Conservation (phyloP, 2,113 vertebrate species). For the Rhinolophus sinicus region DNA sequence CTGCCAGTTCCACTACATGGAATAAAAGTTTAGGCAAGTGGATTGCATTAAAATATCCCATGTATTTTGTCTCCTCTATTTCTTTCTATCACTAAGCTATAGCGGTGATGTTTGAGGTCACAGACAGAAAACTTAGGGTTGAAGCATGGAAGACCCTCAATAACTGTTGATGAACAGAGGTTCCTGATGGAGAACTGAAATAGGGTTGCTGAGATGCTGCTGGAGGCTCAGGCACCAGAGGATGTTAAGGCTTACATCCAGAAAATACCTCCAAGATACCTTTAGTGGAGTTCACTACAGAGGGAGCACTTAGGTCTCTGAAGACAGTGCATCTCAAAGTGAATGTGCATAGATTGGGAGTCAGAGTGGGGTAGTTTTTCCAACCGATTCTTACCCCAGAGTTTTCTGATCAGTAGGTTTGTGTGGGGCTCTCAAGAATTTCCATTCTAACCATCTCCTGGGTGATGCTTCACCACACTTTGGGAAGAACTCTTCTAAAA, state of each 20-base stretch:
- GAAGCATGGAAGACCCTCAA: neutral
- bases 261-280: neutral
- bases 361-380: neutral
- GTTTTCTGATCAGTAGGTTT: neutral
- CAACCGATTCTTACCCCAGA: neutral
- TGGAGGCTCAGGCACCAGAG: neutral
- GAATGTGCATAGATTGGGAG: neutral
- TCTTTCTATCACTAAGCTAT: neutral
- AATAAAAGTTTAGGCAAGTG: neutral
- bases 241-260: neutral
- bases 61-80: neutral
- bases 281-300: neutral
- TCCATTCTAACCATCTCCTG: neutral
- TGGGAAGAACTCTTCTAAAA: neutral
- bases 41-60: neutral
- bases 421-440: neutral
- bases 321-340: neutral
- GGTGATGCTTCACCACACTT: neutral
- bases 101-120: neutral
- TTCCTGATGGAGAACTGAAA: neutral
- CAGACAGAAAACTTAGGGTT: neutral
- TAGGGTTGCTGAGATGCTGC: neutral
- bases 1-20: too few species aligned
- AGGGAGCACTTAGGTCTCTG: neutral
- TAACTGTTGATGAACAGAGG: neutral